Base-by-base conservation (phyloP, 2,888 invertebrate species). In the Bedellia somnulentella region DNA sequence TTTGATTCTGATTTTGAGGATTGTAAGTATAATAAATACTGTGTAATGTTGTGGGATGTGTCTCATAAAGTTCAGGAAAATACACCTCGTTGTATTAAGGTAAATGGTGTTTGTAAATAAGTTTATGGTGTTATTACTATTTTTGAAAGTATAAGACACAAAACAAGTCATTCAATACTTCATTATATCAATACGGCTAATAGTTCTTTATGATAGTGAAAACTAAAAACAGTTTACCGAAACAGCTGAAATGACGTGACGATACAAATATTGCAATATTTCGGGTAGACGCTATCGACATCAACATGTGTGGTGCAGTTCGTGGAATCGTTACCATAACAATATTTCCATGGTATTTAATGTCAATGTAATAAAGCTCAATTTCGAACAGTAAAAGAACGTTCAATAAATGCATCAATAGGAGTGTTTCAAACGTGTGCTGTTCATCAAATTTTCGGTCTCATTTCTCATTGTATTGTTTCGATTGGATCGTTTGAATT, bases 361-460 rank as follows among this genome's bases (percentile, higher is more conserved):
- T 33, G 13, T 2, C 3, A 4, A 12, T 9, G 3, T 5, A 0
- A 33, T 46, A 52, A 41, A 41, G 45, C 35, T 15, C 18, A 37
- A 27, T 40, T 45, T 45, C 8, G 36, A 28, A 24, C 23, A 25
- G 11, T 4, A 29, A 16, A 25, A 15, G 5, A 16, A 13, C 6
- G 42, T 40, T 46, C 46, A 54, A 58, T 62, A 57, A 61, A 62
- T 57, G 52, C 47, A 55, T 64, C 60, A 52, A 59, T 57, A 52
- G 48, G 46, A 52, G 27, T 25, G 21, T 57, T 58, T 57, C 50
- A 57, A 60, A 59, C 49, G 55, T 43, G 47, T 42, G 48, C 46
- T 52, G 55, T 64, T 60, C 58, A 59, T 63, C 66, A 64, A 62
- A 63, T 61, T 55, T 57, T 60, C 55, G 55, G 49, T 46, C 55